Base-by-base conservation (phyloP, 2,113 vertebrate genomes). In the Hippocampus comes region DNA sequence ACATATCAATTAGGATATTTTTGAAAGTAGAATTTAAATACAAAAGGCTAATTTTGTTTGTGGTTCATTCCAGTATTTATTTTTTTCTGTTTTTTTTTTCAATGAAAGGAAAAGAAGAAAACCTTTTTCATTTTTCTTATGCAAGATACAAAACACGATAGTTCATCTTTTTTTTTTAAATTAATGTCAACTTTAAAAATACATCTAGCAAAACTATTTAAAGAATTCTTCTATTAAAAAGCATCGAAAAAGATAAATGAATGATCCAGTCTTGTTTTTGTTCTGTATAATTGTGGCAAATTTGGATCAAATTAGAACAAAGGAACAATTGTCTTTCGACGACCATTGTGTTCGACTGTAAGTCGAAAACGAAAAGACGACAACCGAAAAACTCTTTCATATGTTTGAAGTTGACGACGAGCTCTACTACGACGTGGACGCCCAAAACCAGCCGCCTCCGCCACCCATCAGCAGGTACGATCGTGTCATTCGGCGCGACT, bases 391-490 rank as follows among this genome's bases (percentile, higher is more conserved):
- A 3, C 21, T 57, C n/a, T 75, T 56, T 1, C 2, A 20, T 43
- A 4, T 30, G 0, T 78, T 42, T 77, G 43, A 41, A 8, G 68
- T 78, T 12, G 85, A 87, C 72, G 90, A 92, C 0, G 91, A 94
- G 25, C 92, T 97, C 71, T 98, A 98, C 6, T 97, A 98, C 23
- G 97, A 98, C 0, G 89, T 98, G 14, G 96, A 94, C 63, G 78
- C 94, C 15, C 89, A 92, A 46, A 91, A 83, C 9, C 88, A 91
- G 30, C 90, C 94, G 73, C 30, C 76, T 0, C 89, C 83, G 15
- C 87, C 91, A 0, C 61, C 89, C 23, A 73, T 92, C 25, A 43
- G 77, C 78, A 94, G 85, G 97, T 94, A 91, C 78, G 53, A 30
- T 9, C 2, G 30, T 27, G 21, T 43, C 4, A 27, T 1, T 59